phyloP scores from a whole-genome alignment of 2,113 vertebrate species.

The Erpornis zantholeuca region DNA sequence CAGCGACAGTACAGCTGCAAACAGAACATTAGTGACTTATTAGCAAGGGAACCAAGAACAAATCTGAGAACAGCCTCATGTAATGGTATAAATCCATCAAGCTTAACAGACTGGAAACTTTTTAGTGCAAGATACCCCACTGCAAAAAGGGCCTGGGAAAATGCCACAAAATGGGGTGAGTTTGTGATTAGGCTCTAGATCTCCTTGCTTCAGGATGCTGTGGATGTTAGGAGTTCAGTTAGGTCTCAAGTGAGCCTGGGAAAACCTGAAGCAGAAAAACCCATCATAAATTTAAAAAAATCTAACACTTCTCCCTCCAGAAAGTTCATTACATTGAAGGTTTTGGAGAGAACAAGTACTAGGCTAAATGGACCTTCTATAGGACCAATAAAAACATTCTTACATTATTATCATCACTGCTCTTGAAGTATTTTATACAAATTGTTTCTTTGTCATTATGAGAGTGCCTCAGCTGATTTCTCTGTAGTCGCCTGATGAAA shows the following conservation, averaged over 20 bases:
- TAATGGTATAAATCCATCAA: background rate
- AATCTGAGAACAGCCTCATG: background rate
- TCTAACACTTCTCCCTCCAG: background rate
- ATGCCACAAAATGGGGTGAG: background rate
- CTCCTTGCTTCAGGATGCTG: background rate
- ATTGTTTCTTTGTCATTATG: background rate
- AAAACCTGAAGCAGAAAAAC: background rate
- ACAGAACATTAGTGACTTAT: background rate
- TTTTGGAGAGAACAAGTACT: background rate
- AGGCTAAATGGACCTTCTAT: background rate
- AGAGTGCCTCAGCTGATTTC: background rate
- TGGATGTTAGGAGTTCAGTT: background rate
- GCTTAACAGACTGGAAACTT: background rate
- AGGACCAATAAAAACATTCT: background rate
- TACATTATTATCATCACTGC: background rate
- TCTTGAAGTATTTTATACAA: background rate
- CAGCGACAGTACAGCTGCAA: background rate
- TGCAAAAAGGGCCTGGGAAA: background rate
- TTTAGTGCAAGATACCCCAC: background rate
- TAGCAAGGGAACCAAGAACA: background rate
- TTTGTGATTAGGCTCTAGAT: background rate
- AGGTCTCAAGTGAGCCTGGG: background rate
- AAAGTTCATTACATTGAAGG: background rate
- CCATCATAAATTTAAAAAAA: background rate
- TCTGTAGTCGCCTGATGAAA: background rate